Evolutionary conservation across 2,888 invertebrate species (phyloP).

Genomic region (Melinaea marsaeus): DNA sequence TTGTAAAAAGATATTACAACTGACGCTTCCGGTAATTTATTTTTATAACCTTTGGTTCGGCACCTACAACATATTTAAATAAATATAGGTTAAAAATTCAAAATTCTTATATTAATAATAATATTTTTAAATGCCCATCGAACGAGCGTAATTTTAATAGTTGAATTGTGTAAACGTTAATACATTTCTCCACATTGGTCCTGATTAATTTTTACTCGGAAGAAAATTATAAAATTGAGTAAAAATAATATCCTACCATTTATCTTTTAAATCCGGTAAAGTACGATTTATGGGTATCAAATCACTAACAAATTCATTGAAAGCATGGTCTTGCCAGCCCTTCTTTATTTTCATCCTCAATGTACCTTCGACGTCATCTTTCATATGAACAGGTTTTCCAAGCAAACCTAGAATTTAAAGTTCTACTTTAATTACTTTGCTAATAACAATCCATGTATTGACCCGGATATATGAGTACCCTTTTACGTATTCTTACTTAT

Average conservation of each 20-base stretch:
- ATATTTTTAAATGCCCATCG: no score
- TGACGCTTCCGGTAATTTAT: slow-evolving; percentile 85
- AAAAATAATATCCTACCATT: slow-evolving; percentile 20
- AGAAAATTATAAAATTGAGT: not conserved
- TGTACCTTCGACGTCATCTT: slow-evolving; percentile 85
- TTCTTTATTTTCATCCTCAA: slow-evolving; percentile 88
- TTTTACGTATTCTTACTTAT: no score
- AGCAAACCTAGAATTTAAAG: slow-evolving; percentile 40
- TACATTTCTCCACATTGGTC: no score
- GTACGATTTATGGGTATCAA: slow-evolving; percentile 93
- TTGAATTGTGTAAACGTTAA: no score
- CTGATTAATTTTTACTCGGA: no score
- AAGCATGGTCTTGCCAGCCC: slow-evolving; percentile 97
- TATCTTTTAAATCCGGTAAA: slow-evolving; percentile 87
- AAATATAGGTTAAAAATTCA: not conserved
- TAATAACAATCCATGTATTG: no score
- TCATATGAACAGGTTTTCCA: slow-evolving; percentile 88
- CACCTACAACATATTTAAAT: slow-evolving; percentile 77
- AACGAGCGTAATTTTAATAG: no score
- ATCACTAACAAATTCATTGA: slow-evolving; percentile 98
- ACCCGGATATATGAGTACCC: no score
- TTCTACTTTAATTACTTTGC: no score
- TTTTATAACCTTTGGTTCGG: slow-evolving; percentile 76
- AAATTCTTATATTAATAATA: no score
- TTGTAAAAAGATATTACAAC: slow-evolving; percentile 97